Evolutionary conservation across 2,888 invertebrate species (phyloP).

Genomic region (Phaedon cochleariae): DNA sequence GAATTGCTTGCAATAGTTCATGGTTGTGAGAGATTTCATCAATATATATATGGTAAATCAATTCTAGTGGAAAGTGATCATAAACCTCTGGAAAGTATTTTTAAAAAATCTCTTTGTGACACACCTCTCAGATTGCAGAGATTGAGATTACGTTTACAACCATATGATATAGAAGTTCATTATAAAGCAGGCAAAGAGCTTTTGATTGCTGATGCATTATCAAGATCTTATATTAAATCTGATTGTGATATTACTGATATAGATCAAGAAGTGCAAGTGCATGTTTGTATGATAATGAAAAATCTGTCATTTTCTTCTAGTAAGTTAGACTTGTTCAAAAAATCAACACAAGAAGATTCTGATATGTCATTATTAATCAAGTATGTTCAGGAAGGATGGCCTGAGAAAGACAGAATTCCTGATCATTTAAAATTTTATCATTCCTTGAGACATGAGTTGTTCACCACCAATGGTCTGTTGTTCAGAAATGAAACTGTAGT

Average conservation of each 20-base stretch:
- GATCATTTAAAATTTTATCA: constrained; percentile 7
- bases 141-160: constrained; percentile 25
- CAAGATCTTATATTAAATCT: constrained; percentile 2
- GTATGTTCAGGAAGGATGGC: constrained; percentile 25
- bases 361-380: constrained; percentile 20
- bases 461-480: constrained; percentile 10
- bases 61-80: constrained; percentile 2
- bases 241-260: background rate
- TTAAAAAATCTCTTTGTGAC: constrained; percentile 30
- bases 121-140: constrained; percentile 28
- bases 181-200: constrained; percentile 36
- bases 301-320: constrained; percentile 10
- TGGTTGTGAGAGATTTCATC: constrained; percentile 40
- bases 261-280: background rate
- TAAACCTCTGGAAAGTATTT: constrained; percentile 20
- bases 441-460: constrained; percentile 16
- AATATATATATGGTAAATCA: constrained; percentile 23
- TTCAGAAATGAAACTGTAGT: constrained; percentile 18
- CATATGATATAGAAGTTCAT: constrained; percentile 32
- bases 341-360: constrained; percentile 15
- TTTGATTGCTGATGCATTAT: constrained; percentile 31
- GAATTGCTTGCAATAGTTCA: constrained; percentile 39
- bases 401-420: constrained; percentile 17
- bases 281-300: constrained; percentile 11
- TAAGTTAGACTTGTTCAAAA: background rate